Percentiles rank a stretch among this genome's conserved stretches.
These are phyloP conservation scores for Orussus abietinus DNA, from an alignment of 1,140 invertebrate species.

Conservation along the genomic window DNA sequence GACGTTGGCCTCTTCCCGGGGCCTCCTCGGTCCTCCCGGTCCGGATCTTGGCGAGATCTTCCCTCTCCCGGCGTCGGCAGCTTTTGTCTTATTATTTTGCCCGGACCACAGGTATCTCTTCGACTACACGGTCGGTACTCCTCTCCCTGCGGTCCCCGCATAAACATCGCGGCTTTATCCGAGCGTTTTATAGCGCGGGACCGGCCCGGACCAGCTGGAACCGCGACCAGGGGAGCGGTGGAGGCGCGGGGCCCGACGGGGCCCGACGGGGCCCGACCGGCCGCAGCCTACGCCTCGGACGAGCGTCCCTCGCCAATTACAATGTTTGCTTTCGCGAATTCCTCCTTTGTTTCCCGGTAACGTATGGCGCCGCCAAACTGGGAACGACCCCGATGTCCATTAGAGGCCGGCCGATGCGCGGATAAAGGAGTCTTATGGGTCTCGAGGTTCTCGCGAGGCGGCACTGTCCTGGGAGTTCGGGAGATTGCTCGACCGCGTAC, in stretches of 20 bases:
- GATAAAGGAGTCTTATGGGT: conserved; percentile 1
- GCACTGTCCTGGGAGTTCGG: too few species aligned
- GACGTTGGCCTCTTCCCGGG: too few species aligned
- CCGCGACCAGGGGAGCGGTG: conserved; percentile 5
- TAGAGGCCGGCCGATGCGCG: background rate
- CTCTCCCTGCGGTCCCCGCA: conserved; percentile 26
- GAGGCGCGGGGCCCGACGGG: conserved; percentile 9
- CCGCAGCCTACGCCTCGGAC: conserved; percentile 12
- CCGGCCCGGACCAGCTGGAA: conserved; percentile 2
- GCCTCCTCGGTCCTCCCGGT: conserved; percentile 4
- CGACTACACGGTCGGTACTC: conserved; percentile 12
- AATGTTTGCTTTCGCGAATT: conserved; percentile 1
- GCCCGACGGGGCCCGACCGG: conserved; percentile 16
- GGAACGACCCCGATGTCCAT: conserved; percentile 1
- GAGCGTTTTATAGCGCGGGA: conserved; percentile 34
- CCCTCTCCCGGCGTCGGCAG: conserved; percentile 18
- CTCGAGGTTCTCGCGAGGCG: background rate
- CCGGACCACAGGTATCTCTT: conserved; percentile 27
- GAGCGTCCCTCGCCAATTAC: background rate
- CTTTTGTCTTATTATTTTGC: conserved; percentile 40
- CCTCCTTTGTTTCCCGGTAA: background rate
- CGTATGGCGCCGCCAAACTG: background rate
- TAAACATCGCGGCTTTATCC: conserved; percentile 45
- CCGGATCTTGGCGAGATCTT: conserved; percentile 5
- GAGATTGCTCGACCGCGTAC: too few species aligned